Base-by-base conservation (phyloP, 2,113 vertebrate species). In the Eptesicus fuscus region DNA sequence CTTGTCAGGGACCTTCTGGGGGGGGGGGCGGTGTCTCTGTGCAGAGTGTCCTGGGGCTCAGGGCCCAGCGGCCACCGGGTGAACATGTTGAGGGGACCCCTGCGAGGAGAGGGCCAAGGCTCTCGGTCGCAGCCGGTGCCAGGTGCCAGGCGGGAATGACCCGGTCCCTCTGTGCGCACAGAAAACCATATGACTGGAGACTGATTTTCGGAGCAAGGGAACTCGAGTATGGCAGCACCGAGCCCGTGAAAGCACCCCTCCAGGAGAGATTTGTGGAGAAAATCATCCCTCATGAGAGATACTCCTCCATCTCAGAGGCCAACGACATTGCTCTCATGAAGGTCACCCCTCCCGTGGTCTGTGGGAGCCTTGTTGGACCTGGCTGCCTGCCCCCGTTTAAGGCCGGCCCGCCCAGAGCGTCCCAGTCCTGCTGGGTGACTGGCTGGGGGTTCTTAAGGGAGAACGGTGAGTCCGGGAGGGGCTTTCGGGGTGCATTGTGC, bases 251-350 rank as follows among this genome's bases (percentile, higher is more conserved):
- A 13, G 84, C 93, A 0, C 97, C 97, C 6, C 71, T 93, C 11
- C 97, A 97, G 84, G 96, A 98, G 74, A 96, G 98, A 83, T 97
- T 91, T 0, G 94, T 94, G 10, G 95, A 97, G 93, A 92, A 95
- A 7, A 96, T 98, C 59, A 7, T 98, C 88, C 69, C 96, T 7
- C 98, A 98, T 0, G 97, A 98, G 56, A 85, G 82, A 4, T 98
- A 98, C 91, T 59, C 78, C 8, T 22, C 67, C 1, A 22, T n/a
- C 4, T 89, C 69, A 0, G 95, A 98, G 44, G 37, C n/a, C 28
- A 97, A 98, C 0, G 98, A 98, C 96, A 96, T 98, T 0, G 98
- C 98, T 1, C 94, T 98, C 79, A 4, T 98, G 30, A 96, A 97
- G 95, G 89, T 98, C 78, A 97, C 96, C 4, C 93, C 95, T 17